Evolutionary conservation across 2,113 vertebrate genomes (phyloP).

Genomic region (Sebastes fasciatus): DNA sequence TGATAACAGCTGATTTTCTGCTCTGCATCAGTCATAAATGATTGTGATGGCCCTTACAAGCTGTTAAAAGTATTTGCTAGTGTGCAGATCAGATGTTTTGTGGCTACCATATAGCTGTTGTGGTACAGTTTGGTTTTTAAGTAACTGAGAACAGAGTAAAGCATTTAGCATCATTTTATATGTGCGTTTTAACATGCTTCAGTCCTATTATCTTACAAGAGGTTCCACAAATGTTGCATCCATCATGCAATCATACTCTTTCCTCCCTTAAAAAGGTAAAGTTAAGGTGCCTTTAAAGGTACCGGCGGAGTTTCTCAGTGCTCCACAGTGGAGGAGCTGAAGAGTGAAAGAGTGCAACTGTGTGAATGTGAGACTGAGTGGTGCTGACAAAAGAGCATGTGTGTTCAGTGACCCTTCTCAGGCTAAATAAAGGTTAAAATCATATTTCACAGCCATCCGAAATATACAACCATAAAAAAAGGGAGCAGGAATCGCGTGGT

Average conservation of each 20-base stretch:
- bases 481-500: not conserved
- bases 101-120: not conserved
- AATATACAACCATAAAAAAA: constrained; percentile 28
- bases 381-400: constrained; percentile 61
- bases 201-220: not conserved
- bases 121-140: not conserved
- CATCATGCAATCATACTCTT: not conserved
- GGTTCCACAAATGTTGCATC: not conserved
- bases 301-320: constrained; percentile 1
- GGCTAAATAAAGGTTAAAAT: constrained; percentile 64
- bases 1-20: constrained; percentile 65
- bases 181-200: not conserved
- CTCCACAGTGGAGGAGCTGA: not conserved
- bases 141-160: not conserved
- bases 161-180: not conserved
- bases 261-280: not conserved
- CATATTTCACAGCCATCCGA: constrained; percentile 43
- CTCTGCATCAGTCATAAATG: constrained; percentile 50
- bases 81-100: constrained; percentile 16
- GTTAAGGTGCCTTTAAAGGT: not conserved
- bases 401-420: constrained; percentile 55
- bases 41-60: constrained; percentile 39
- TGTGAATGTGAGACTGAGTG: constrained; percentile 57
- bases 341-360: constrained; percentile 34
- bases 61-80: constrained; percentile 13